Conservation (phyloP, 2,797 vertebrate genomes). For the Trichosurus vulpecula region DNA sequence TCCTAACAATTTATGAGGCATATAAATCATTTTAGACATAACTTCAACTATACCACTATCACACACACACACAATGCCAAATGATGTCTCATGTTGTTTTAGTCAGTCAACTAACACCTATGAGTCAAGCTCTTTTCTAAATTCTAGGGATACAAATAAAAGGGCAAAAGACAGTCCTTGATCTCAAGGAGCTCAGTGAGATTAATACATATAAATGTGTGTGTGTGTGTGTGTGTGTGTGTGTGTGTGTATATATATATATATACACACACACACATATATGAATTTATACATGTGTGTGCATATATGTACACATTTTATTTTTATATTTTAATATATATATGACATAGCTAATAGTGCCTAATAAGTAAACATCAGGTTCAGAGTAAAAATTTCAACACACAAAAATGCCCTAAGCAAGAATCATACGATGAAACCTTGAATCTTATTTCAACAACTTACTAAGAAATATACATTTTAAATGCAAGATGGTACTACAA, state of each 20-base stretch:
- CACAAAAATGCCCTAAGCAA: not conserved
- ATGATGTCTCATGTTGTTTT: not conserved
- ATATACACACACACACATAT: not conserved
- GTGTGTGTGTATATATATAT: no score
- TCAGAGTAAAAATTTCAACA: slow-evolving; percentile 2
- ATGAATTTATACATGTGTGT: not conserved
- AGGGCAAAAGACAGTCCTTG: not conserved
- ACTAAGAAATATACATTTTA: slow-evolving; percentile 18
- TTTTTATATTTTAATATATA: not conserved
- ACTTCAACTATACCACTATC: not conserved
- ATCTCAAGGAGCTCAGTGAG: not conserved
- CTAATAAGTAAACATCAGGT: not conserved
- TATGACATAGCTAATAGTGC: not conserved
- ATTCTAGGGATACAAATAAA: not conserved
- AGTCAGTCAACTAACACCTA: not conserved
- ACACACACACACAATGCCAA: not conserved
- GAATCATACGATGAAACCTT: not conserved
- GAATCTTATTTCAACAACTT: not conserved
- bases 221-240: no score
- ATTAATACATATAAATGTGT: not conserved
- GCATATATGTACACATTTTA: not conserved
- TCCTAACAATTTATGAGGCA: slow-evolving; percentile 21
- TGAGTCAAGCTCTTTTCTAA: not conserved
- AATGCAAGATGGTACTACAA: not conserved
- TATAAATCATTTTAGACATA: slow-evolving; percentile 23